Evolutionary conservation across 1,140 invertebrate genomes (phyloP).

Genomic region (Diprion similis): DNA sequence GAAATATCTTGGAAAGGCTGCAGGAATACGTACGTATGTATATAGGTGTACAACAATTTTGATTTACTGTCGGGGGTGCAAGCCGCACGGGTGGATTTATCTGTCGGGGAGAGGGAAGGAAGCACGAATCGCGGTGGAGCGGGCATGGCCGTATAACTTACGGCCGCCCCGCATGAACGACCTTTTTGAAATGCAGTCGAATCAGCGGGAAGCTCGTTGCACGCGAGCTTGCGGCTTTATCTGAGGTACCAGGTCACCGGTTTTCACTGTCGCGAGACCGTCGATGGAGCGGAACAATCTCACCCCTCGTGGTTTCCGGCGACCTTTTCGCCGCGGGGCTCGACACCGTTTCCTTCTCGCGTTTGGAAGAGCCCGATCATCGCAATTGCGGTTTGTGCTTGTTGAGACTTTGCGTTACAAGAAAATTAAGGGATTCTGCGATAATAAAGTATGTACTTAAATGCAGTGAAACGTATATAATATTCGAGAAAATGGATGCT

Average conservation of each 20-base stretch:
- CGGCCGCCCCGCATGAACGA: not conserved
- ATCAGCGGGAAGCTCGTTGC: constrained; percentile 1
- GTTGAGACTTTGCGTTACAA: no score
- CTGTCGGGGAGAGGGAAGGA: not conserved
- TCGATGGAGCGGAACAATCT: not conserved
- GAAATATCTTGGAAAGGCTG: no score
- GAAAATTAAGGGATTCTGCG: no score
- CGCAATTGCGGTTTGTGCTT: no score
- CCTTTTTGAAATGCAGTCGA: constrained; percentile 3
- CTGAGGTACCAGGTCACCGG: not conserved
- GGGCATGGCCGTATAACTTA: no score
- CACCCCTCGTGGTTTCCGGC: no score
- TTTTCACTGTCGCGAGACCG: not conserved
- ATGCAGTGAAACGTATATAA: no score
- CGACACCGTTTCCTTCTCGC: not conserved
- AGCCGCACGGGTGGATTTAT: not conserved
- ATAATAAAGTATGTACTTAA: no score
- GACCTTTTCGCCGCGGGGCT: not conserved
- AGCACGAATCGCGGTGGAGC: not conserved
- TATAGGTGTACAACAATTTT: not conserved
- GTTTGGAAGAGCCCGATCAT: not conserved
- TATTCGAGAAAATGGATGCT: no score
- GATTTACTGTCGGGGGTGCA: not conserved
- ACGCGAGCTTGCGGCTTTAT: not conserved
- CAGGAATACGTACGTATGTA: no score